Evolutionary conservation across 1,140 invertebrate species (phyloP).

Genomic region (Bactericera cockerelli): DNA sequence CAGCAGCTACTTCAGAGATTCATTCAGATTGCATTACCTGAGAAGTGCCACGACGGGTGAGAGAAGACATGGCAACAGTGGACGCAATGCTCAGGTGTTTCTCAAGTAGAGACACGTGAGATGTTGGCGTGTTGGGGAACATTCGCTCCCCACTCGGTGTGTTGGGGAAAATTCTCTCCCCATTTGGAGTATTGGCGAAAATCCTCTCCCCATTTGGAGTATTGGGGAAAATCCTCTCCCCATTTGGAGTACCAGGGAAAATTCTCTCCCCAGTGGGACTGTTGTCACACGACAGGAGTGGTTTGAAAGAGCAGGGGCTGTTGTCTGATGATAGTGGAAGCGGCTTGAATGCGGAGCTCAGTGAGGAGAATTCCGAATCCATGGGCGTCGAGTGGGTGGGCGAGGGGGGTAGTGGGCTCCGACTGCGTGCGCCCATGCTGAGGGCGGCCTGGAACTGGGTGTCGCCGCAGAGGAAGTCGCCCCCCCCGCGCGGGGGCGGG

Average conservation of each 20-base stretch:
- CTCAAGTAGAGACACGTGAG: too few relatives aligned
- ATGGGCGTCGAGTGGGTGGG: constrained; percentile 35
- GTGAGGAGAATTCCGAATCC: constrained; percentile 20
- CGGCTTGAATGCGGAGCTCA: background rate
- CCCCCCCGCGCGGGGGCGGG: constrained; percentile 32
- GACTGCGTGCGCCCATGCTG: constrained; percentile 35
- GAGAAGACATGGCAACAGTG: too few relatives aligned
- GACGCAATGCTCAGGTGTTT: too few relatives aligned
- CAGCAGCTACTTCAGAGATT: too few relatives aligned
- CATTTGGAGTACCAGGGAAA: too few relatives aligned
- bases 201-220: too few relatives aligned
- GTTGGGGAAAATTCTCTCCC: too few relatives aligned
- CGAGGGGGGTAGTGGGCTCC: constrained; percentile 53
- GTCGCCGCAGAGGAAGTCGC: constrained; percentile 37
- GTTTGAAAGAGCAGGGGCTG: constrained; percentile 18
- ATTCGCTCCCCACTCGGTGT: too few relatives aligned
- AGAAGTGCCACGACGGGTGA: too few relatives aligned
- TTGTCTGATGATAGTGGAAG: background rate
- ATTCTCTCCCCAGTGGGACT: background rate
- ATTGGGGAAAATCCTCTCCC: too few relatives aligned
- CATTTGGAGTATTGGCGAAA: background rate
- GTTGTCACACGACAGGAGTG: background rate
- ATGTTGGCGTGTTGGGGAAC: too few relatives aligned
- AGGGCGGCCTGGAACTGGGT: constrained; percentile 50
- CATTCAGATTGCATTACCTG: too few relatives aligned